A percentile compares a stretch with the other conserved stretches of the same genome.
Conservation (phyloP, 2,113 vertebrate species). For the Coreoperca whiteheadi region DNA sequence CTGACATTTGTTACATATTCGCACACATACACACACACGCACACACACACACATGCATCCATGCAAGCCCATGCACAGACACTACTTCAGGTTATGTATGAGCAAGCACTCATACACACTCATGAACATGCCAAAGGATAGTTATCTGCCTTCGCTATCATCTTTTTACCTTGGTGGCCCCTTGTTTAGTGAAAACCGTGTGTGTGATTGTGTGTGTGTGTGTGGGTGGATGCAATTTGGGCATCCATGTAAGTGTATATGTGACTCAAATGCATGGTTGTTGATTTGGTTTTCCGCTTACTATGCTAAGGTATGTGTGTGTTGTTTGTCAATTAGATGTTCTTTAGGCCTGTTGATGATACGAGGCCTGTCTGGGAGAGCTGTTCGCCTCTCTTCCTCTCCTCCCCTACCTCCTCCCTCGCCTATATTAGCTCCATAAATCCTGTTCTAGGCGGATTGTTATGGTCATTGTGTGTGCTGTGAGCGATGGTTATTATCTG, state of each 20-base stretch:
- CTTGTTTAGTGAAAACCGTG: background rate
- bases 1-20: background rate
- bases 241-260: slow-evolving; percentile 12
- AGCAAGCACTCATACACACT: slow-evolving; percentile 1
- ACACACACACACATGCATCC: slow-evolving; percentile 1
- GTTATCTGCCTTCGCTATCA: slow-evolving; percentile 18
- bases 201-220: background rate
- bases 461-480: slow-evolving; percentile 86
- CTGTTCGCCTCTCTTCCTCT: slow-evolving; percentile 46
- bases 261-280: background rate
- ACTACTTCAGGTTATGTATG: background rate
- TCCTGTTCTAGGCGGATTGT: slow-evolving; percentile 82
- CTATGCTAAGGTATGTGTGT: slow-evolving; percentile 12
- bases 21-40: background rate
- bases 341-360: slow-evolving; percentile 68
- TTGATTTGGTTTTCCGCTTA: slow-evolving; percentile 22
- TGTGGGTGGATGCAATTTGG: background rate
- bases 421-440: slow-evolving; percentile 85
- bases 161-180: background rate
- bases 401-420: slow-evolving; percentile 52
- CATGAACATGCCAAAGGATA: slow-evolving; percentile 6
- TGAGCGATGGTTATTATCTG: slow-evolving; percentile 87
- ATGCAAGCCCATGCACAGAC: background rate
- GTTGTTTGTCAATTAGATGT: slow-evolving; percentile 61
- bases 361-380: slow-evolving; percentile 53